Evolutionary conservation across 2,888 invertebrate genomes (phyloP).

Genomic region (Rhaphigaster nebulosa): DNA sequence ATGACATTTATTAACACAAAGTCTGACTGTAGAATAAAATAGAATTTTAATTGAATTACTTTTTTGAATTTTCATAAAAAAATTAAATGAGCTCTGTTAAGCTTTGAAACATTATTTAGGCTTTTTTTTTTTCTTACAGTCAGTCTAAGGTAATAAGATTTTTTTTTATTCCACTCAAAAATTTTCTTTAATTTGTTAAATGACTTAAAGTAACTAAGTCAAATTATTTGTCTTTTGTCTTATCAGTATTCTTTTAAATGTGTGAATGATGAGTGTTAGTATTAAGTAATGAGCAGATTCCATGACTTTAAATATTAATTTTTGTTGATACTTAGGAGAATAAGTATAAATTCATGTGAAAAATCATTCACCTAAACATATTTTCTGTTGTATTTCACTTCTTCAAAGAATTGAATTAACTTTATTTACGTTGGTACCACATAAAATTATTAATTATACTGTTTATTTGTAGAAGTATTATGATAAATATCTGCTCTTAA

Average conservation of each 20-base stretch:
- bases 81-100: too few species aligned
- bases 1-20: background rate
- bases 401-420: background rate
- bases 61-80: background rate
- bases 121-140: background rate
- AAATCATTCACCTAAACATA: background rate
- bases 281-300: conserved; percentile 30
- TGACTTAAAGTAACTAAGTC: background rate
- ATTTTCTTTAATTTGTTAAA: background rate
- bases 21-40: background rate
- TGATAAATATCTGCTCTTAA: background rate
- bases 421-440: background rate
- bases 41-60: background rate
- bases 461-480: background rate
- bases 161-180: background rate
- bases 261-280: conserved; percentile 1
- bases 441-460: background rate
- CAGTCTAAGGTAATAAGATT: background rate
- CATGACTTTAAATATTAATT: conserved; percentile 39
- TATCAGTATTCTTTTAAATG: conserved; percentile 39
- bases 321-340: background rate
- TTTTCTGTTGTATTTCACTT: background rate
- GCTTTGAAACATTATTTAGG: background rate
- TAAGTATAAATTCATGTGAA: background rate
- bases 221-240: background rate